Base-by-base conservation (phyloP, 2,797 vertebrate genomes). In the Pempheris klunzingeri region DNA sequence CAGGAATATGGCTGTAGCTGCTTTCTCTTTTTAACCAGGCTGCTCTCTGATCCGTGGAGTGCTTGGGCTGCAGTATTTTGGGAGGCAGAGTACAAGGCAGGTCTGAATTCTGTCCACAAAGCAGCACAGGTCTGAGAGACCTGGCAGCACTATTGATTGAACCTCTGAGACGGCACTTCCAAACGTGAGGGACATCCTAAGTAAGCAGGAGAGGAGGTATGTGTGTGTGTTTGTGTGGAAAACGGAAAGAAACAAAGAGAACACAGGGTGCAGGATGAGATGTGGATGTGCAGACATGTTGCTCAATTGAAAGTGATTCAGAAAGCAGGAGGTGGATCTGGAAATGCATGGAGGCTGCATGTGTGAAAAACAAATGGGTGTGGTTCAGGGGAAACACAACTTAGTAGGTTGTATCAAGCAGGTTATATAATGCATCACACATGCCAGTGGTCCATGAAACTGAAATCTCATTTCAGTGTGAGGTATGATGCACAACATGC, bases 121-220 rank as follows among this genome's bases (percentile, higher is more conserved):
- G 88, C 84, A 74, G 80, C 82, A 76, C 67, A 70, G 79, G 71
- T 83, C 85, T 47, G 80, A 11, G 57, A 88, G 83, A 90, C 90
- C 84, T 78, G 84, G 82, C 85, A 84, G 75, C 80, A 68, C 85
- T 87, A 92, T 93, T 83, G 91, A 93, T 92, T 88, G 77, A 85
- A 87, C 83, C 80, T 90, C 66, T 78, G 83, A 88, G 84, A 87
- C 63, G 20, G 85, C 75, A 58, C 87, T 80, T 82, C 76, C 46
- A 78, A 83, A 91, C 84, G 82, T 91, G 91, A 92, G 82, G 41
- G 64, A 88, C 87, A 91, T 93, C 76, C 79, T 67, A 81, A 93
- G 74, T 79, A 65, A 39, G 55, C 59, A 15, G 46, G 28, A 52
- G 49, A 81, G 41, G 32, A 58, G 62, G 76, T 41, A 58, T 55